These are phyloP conservation scores for Lanistes nyassanus DNA, from an alignment of 1,140 invertebrate species.

Conservation along the genomic window DNA sequence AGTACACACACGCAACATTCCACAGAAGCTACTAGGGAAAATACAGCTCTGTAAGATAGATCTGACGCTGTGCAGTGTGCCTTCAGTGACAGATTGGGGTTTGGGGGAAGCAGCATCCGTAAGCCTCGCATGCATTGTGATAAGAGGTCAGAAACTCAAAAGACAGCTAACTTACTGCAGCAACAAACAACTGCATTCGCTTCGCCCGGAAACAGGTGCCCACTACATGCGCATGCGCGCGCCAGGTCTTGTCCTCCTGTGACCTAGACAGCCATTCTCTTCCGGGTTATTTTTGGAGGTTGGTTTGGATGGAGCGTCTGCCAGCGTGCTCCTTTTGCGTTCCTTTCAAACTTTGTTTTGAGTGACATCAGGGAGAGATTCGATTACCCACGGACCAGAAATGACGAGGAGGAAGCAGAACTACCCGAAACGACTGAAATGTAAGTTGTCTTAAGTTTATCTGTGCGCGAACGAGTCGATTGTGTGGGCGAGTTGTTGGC, in stretches of 20 bases:
- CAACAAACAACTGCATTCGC: constrained; percentile 3
- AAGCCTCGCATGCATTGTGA: neutral
- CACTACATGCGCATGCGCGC: constrained; percentile 25
- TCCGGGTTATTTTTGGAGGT: constrained; percentile 49
- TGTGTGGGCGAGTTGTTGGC: neutral
- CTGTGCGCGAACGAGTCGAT: constrained; percentile 25
- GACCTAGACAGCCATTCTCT: constrained; percentile 34
- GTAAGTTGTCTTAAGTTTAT: constrained; percentile 66
- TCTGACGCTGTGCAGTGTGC: too few relatives aligned
- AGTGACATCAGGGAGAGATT: constrained; percentile 18
- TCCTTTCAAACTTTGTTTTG: constrained; percentile 43
- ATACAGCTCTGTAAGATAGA: too few relatives aligned
- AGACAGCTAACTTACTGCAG: constrained; percentile 12
- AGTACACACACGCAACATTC: too few relatives aligned
- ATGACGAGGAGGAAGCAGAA: constrained; percentile 75
- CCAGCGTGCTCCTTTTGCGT: constrained; percentile 40
- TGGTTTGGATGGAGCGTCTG: constrained; percentile 37
- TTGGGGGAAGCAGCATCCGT: too few relatives aligned
- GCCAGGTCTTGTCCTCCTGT: constrained; percentile 22
- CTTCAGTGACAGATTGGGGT: too few relatives aligned
- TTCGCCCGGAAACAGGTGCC: constrained; percentile 31
- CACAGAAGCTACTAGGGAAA: too few relatives aligned
- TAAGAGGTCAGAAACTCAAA: constrained; percentile 6
- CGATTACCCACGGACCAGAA: constrained; percentile 23
- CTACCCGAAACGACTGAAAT: constrained; percentile 75